Percentiles rank a stretch among this genome's conserved stretches.
Evolutionary conservation across 2,113 vertebrate species (phyloP).

Genomic region (Hiodon alosoides): DNA sequence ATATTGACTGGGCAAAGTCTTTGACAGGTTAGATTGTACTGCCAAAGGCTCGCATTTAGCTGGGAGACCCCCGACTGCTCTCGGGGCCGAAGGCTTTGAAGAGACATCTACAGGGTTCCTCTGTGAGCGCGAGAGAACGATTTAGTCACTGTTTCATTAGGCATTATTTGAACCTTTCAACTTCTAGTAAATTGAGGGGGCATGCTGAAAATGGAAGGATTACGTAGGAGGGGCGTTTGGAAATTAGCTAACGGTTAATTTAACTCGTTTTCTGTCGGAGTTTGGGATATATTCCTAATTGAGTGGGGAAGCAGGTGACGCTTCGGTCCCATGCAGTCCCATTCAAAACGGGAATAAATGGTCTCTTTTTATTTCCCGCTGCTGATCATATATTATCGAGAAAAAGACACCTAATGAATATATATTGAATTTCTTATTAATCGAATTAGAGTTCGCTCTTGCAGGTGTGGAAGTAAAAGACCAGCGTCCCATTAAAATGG

Average conservation of each 20-base stretch:
- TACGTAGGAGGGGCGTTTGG: conserved; percentile 86
- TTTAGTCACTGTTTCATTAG: conserved; percentile 98
- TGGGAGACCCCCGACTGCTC: conserved; percentile 56
- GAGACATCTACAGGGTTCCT: conserved; percentile 72
- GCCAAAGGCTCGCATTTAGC: conserved; percentile 61
- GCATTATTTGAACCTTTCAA: conserved; percentile 98
- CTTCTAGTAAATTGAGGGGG: conserved; percentile 92
- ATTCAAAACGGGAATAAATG: conserved; percentile 89
- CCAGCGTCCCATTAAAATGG: conserved; percentile 63
- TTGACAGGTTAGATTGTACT: conserved; percentile 70
- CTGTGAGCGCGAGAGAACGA: conserved; percentile 64
- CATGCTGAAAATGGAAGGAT: conserved; percentile 85
- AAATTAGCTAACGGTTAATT: conserved; percentile 98
- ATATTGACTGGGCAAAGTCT: conserved; percentile 60
- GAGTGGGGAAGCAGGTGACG: conserved; percentile 99
- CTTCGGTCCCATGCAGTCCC: conserved; percentile 84
- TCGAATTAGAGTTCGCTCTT: conserved; percentile 82
- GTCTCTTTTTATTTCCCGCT: conserved; percentile 79
- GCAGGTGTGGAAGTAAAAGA: conserved; percentile 86
- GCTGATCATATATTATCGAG: conserved; percentile 87
- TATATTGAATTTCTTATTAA: conserved; percentile 91
- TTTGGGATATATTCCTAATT: conserved; percentile 99
- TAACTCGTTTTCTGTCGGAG: conserved; percentile 95
- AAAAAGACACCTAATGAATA: conserved; percentile 91
- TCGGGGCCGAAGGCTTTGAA: conserved; percentile 69